Base-by-base conservation (phyloP, 1,140 invertebrate species). In the Anoplophora glabripennis region DNA sequence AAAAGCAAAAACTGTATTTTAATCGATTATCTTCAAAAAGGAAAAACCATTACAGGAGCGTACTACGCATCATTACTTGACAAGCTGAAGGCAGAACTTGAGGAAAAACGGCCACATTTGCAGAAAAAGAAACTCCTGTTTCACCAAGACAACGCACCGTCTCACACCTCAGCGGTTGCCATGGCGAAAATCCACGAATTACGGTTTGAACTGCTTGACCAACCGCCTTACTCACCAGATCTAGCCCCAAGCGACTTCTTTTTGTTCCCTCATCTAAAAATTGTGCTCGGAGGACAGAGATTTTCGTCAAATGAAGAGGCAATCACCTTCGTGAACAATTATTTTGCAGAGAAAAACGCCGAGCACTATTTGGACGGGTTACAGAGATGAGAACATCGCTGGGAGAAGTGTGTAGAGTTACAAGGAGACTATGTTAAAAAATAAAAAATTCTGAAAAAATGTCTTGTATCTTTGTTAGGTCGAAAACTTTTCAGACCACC, bases 21-120 rank as follows among this genome's bases (percentile, higher is more conserved):
- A 14, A 21, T 17, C 21, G 14, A 49, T 72, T 79, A 78, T 71
- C 75, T 81, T 75, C 69, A 75, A 72, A 75, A 66, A 72, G 66
- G 67, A 70, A 71, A 68, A 72, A 75, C 73, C 67, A 78, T 77
- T 65, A 77, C 61, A 57, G 65, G 70, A 67, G 68, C 47, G 71
- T 63, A 63, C 59, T 71, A 63, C 63, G 65, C 63, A 61, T 64
- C 55, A 65, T 67, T 61, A 60, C 63, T n/a, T n/a, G n/a, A n/a
- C n/a, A n/a, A n/a, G 75, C 70, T 76, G 67, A 72, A 71, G 55
- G 51, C 12, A 34, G 54, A 68, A 67, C 57, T 67, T 67, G 48
- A 53, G 60, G 49, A 65, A 66, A 74, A 66, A 66, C 53, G 67
- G 57, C 48, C 67, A 61, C 62, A 68, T 67, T 64, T 71, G 59